Evolutionary conservation across 1,140 invertebrate genomes (phyloP).

Genomic region (Sarcophaga bullata): DNA sequence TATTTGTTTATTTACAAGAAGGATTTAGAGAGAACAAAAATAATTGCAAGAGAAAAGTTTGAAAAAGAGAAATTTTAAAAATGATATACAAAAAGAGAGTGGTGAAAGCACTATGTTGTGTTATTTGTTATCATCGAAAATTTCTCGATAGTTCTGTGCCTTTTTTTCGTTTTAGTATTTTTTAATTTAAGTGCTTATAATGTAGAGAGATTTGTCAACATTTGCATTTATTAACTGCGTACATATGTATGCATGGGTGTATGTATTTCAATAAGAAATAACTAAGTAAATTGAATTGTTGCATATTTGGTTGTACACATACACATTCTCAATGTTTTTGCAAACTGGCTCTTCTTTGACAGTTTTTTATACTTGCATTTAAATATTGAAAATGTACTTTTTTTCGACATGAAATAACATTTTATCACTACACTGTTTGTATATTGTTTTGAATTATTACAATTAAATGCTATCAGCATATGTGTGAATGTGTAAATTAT

Average conservation of each 20-base stretch:
- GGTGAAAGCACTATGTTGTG: constrained; percentile 13
- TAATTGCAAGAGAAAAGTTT: background rate
- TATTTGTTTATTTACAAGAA: background rate
- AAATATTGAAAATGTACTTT: no score
- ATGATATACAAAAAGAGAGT: background rate
- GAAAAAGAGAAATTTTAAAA: background rate
- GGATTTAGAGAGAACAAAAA: background rate
- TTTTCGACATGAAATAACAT: no score
- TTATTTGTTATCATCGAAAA: background rate
- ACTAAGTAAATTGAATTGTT: background rate
- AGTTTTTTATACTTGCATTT: no score
- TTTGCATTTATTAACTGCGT: background rate
- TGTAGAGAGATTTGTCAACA: background rate
- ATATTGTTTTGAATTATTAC: no score
- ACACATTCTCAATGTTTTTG: background rate
- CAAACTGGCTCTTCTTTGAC: no score
- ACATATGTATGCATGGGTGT: background rate
- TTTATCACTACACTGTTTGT: no score
- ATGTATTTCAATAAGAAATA: background rate
- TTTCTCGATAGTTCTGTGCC: background rate
- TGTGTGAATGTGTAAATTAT: no score
- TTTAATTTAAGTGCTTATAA: background rate
- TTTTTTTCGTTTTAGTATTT: background rate
- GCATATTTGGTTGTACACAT: background rate
- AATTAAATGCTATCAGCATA: no score